Evolutionary conservation across 2,797 vertebrate genomes (phyloP), one percentile per base, ranked within the genome.

Genomic region (Acanthurus lineatus): DNA sequence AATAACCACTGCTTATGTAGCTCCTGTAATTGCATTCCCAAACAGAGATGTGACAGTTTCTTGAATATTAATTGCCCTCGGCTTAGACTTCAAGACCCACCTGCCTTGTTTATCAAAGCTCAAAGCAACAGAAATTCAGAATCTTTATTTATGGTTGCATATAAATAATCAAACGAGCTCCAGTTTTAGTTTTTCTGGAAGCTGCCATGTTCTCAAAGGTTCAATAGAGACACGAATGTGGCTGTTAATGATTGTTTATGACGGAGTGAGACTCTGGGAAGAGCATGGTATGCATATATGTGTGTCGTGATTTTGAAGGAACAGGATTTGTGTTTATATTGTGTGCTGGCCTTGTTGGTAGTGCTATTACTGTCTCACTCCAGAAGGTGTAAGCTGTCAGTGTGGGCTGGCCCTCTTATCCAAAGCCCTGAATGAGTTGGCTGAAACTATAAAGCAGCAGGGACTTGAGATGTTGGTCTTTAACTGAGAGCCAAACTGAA

Each of bases 371-470:
- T 77, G 81, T 85, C 82, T 88, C 74, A 66, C 80, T 91, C 76
- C 88, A 90, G 88, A 87, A 92, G 88, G 89, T 92, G 88, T 81
- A 71, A 86, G 81, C 76, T 88, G 79, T 86, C 88, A 77, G 88
- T 84, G 90, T 86, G 86, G 89, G 86, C 77, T 59, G 86, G 69
- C 38, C 80, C 79, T 79, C 65, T 72, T 28, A 76, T 80, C 69
- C 82, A 25, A 62, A 78, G 73, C 77, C 74, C 73, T 80, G 58
- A 84, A 83, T 80, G 79, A 90, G 73, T 83, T 89, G 90, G 89
- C 82, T 79, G 69, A 32, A 71, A 71, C 61, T 70, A 9, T 6
- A 78, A 77, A 88, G 83, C 90, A 90, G 86, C 87, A 90, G 88
- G 86, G 76, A 81, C 68, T 81, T 40, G 58, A 82, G 71, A 81